A percentile compares a stretch with the other conserved stretches of the same genome.
phyloP scores from a whole-genome alignment of 2,113 vertebrate species.

The Callipepla californica region DNA sequence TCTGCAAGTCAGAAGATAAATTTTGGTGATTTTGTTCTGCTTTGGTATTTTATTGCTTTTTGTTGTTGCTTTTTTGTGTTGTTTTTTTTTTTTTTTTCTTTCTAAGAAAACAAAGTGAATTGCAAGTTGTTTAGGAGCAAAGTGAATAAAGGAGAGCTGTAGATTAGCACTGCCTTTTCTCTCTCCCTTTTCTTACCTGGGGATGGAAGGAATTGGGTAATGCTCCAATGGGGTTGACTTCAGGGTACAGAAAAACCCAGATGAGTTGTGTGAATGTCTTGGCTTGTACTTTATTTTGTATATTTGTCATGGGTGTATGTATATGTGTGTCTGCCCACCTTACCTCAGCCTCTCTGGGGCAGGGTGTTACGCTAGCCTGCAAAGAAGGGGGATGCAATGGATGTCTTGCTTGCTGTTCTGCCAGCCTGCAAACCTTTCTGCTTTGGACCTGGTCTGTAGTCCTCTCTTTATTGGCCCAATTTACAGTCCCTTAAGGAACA shows the following conservation, averaged over 20 bases:
- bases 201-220: accelerated
- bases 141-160: not conserved
- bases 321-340: not conserved
- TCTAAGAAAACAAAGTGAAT: not conserved
- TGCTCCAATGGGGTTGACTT: not conserved
- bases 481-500: not conserved
- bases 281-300: not conserved
- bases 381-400: accelerated
- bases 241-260: not conserved
- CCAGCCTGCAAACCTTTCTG: not conserved
- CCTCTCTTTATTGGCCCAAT: too few relatives aligned
- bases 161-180: not conserved
- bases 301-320: not conserved
- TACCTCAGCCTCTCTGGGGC: not conserved
- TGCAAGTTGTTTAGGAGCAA: not conserved
- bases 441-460: not conserved
- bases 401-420: not conserved
- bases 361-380: accelerated
- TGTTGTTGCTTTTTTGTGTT: too few relatives aligned
- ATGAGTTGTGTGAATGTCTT: not conserved
- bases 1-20: not conserved
- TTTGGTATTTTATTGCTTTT: too few relatives aligned
- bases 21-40: too few relatives aligned
- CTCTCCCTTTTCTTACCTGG: not conserved
- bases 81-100: too few relatives aligned